phyloP scores from a whole-genome alignment of 2,888 invertebrate species.

The Cataglyphis albicans region DNA sequence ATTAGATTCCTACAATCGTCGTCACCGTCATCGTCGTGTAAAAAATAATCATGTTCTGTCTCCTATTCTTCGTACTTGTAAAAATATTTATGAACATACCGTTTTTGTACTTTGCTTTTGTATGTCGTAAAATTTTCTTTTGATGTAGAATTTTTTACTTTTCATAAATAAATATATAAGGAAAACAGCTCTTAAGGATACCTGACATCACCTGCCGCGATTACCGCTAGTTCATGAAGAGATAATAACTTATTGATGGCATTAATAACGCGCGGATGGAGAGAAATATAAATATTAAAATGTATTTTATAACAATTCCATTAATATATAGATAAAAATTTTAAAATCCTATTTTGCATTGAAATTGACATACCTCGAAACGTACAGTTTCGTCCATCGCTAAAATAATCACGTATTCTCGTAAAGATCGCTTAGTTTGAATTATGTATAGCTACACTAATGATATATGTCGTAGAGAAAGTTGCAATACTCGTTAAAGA shows the following conservation, averaged over 20 bases:
- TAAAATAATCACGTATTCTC: conserved; percentile 59
- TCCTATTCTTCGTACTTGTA: conserved; percentile 56
- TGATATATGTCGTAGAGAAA: conserved; percentile 81
- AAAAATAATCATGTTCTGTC: conserved; percentile 57
- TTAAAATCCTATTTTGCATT: not conserved
- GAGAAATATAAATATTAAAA: not conserved
- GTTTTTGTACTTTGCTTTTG: conserved; percentile 51
- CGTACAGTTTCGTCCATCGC: conserved; percentile 20
- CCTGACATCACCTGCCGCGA: not conserved
- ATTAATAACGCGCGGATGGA: not conserved
- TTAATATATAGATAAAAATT: not conserved
- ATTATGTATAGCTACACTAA: conserved; percentile 76
- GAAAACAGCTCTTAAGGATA: conserved; percentile 16
- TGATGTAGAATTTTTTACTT: conserved; percentile 57
- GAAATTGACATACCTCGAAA: not conserved
- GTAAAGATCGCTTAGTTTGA: conserved; percentile 50
- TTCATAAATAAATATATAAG: conserved; percentile 77
- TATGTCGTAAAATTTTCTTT: conserved; percentile 48
- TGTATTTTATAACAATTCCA: not conserved
- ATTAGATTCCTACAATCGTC: conserved; percentile 82
- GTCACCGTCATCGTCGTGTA: conserved; percentile 56
- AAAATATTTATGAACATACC: conserved; percentile 74
- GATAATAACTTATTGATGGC: not conserved
- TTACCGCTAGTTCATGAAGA: not conserved
- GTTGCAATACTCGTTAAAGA: conserved; percentile 76